Evolutionary conservation across 2,888 invertebrate genomes (phyloP).

Genomic region (Limnephilus lunatus): DNA sequence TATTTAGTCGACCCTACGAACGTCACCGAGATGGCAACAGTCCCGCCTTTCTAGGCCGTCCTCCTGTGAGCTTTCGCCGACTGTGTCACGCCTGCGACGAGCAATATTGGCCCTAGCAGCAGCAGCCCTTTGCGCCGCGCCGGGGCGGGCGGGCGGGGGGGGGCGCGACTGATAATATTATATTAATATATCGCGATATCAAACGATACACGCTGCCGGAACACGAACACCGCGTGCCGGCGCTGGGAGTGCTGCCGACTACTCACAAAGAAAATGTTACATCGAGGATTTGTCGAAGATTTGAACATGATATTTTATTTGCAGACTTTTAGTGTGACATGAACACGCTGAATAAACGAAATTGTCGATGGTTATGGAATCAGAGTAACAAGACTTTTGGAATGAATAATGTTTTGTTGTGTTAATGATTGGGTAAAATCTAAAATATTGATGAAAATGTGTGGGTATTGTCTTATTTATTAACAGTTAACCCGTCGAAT

Average conservation of each 20-base stretch:
- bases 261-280: not conserved
- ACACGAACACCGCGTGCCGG: not conserved
- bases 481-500: too few species aligned
- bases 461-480: too few species aligned
- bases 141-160: not conserved
- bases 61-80: slow-evolving; percentile 38
- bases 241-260: not conserved
- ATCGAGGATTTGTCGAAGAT: not conserved
- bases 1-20: not conserved
- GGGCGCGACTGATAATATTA: slow-evolving; percentile 44
- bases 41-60: not conserved
- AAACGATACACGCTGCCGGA: slow-evolving; percentile 31
- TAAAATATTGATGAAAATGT: too few species aligned
- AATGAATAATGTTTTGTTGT: not conserved
- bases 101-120: slow-evolving; percentile 62
- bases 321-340: not conserved
- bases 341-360: not conserved
- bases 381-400: not conserved
- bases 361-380: not conserved
- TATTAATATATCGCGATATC: slow-evolving; percentile 51
- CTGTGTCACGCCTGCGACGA: slow-evolving; percentile 64
- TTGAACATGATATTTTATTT: not conserved
- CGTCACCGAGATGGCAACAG: not conserved
- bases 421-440: too few species aligned
- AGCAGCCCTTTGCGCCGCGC: slow-evolving; percentile 47